Evolutionary conservation across 2,888 invertebrate species (phyloP).

Genomic region (Beris morrisii): DNA sequence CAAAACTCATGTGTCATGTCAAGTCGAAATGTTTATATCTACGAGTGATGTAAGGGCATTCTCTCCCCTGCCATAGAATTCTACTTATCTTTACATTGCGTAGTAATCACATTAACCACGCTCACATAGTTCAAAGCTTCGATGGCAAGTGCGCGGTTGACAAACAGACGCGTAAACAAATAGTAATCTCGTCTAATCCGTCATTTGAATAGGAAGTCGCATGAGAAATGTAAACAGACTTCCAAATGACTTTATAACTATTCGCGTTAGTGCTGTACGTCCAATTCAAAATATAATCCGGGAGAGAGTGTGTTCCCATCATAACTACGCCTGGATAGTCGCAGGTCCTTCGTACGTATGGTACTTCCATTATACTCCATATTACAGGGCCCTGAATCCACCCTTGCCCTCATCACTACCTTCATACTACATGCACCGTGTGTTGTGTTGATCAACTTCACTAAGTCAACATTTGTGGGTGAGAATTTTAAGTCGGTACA

Average conservation of each 20-base stretch:
- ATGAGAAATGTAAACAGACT: slow-evolving; percentile 37
- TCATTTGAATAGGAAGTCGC: slow-evolving; percentile 26
- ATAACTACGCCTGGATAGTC: background rate
- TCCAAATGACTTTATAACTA: slow-evolving; percentile 16
- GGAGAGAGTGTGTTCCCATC: background rate
- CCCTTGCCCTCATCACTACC: background rate
- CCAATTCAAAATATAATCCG: slow-evolving; percentile 7
- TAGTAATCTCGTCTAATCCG: slow-evolving; percentile 35
- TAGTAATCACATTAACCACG: too few relatives aligned
- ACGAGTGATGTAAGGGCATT: too few relatives aligned
- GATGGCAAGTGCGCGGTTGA: too few relatives aligned
- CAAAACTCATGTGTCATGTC: too few relatives aligned
- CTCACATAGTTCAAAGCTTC: too few relatives aligned
- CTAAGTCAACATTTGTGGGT: slow-evolving; percentile 26
- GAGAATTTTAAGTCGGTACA: slow-evolving; percentile 37
- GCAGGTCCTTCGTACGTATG: background rate
- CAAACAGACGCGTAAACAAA: slow-evolving; percentile 27
- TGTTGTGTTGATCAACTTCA: slow-evolving; percentile 19
- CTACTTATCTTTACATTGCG: too few relatives aligned
- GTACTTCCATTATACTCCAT: background rate
- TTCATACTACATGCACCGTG: slow-evolving; percentile 16
- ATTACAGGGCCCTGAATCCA: background rate
- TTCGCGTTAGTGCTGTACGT: background rate
- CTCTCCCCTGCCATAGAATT: too few relatives aligned
- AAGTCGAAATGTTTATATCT: too few relatives aligned